Evolutionary conservation across 30 jellyfish, hydroid and myxozoan species (phyloP).

Genomic region (Hydractinia echinata): DNA sequence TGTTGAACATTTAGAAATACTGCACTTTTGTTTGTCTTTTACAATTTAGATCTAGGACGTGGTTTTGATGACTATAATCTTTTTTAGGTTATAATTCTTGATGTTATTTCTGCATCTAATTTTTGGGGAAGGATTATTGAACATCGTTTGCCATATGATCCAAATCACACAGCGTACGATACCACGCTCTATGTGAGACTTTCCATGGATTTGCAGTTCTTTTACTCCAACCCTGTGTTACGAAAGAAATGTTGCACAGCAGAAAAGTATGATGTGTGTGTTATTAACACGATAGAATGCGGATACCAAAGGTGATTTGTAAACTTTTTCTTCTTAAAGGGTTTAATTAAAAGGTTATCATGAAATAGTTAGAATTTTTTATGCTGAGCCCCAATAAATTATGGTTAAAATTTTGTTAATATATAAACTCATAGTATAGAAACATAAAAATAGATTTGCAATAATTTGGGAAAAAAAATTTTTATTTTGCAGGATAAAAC

Average conservation of each 20-base stretch:
- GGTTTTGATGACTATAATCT: not conserved
- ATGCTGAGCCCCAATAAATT: too few relatives aligned
- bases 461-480: too few relatives aligned
- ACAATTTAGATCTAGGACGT: too few relatives aligned
- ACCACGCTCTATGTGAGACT: slow-evolving; percentile 41
- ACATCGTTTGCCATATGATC: slow-evolving; percentile 49
- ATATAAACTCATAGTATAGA: too few relatives aligned
- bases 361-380: too few relatives aligned
- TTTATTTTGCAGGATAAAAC: too few relatives aligned
- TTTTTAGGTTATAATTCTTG: slow-evolving; percentile 60
- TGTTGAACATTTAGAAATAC: too few relatives aligned
- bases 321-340: too few relatives aligned
- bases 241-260: slow-evolving; percentile 45
- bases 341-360: too few relatives aligned
- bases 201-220: slow-evolving; percentile 56
- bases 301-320: slow-evolving; percentile 53
- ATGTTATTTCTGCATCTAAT: slow-evolving; percentile 56
- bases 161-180: slow-evolving; percentile 34
- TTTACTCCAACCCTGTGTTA: slow-evolving; percentile 29
- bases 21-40: too few relatives aligned
- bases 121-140: slow-evolving; percentile 65
- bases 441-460: too few relatives aligned
- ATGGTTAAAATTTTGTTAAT: too few relatives aligned
- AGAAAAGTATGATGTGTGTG: slow-evolving; percentile 50
- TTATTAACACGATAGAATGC: slow-evolving; percentile 34